Evolutionary conservation across 2,113 vertebrate genomes (phyloP).

Genomic region (Phycodurus eques): DNA sequence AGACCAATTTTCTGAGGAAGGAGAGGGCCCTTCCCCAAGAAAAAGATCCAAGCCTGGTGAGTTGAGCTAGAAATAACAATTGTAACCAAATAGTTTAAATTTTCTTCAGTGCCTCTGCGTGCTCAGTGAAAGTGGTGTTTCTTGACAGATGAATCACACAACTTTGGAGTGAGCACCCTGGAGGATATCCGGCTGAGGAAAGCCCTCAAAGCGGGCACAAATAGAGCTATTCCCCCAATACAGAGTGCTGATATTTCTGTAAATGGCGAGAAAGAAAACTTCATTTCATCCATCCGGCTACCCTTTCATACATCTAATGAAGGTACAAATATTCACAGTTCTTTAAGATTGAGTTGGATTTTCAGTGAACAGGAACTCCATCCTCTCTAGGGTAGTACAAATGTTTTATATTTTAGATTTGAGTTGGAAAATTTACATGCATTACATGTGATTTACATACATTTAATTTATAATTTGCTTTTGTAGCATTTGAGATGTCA

Average conservation of each 20-base stretch:
- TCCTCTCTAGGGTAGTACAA: no score
- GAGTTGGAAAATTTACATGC: no score
- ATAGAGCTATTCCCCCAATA: constrained; percentile 72
- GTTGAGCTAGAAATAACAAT: neutral
- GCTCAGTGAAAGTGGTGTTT: neutral
- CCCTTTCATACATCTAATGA: constrained; percentile 68
- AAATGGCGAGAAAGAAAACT: constrained; percentile 82
- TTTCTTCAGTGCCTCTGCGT: neutral
- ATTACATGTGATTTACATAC: no score
- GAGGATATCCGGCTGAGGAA: constrained; percentile 88
- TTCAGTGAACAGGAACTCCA: neutral
- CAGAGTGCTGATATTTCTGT: constrained; percentile 32
- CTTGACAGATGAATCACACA: constrained; percentile 77
- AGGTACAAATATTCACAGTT: constrained; percentile 63
- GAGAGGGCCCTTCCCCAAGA: constrained; percentile 81
- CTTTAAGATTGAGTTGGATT: neutral
- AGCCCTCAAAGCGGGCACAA: constrained; percentile 85
- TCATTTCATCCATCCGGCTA: constrained; percentile 66
- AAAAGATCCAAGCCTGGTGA: constrained; percentile 79
- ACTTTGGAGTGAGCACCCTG: constrained; percentile 90
- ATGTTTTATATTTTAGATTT: no score
- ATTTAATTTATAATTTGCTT: no score
- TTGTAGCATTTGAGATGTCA: no score
- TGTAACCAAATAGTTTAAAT: neutral
- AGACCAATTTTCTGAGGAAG: constrained; percentile 96